Evolutionary conservation across 1,140 invertebrate species (phyloP).

Genomic region (Drosophila sucinea): DNA sequence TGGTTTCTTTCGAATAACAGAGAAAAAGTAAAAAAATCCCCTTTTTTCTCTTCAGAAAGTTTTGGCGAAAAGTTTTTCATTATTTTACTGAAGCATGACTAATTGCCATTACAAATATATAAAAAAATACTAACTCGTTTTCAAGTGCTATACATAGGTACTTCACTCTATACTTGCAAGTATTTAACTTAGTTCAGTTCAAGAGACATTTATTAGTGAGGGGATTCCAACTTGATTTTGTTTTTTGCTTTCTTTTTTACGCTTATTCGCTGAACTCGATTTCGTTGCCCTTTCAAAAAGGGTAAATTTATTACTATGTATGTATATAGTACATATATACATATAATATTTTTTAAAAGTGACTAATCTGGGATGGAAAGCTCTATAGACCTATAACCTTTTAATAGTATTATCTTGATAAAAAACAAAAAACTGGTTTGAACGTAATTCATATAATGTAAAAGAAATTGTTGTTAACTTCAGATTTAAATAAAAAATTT

Average conservation of each 20-base stretch:
- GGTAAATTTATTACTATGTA: too few species aligned
- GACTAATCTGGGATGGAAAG: too few species aligned
- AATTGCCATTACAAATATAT: conserved; percentile 45
- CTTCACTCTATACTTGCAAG: background rate
- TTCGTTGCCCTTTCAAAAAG: background rate
- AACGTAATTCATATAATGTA: too few species aligned
- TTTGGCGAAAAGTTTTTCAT: conserved; percentile 16
- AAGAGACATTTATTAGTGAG: conserved; percentile 15
- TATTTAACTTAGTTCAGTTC: conserved; percentile 15
- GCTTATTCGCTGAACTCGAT: background rate
- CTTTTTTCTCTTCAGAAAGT: conserved; percentile 5
- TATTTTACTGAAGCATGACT: conserved; percentile 44
- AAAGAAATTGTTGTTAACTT: too few species aligned
- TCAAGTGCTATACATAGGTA: background rate
- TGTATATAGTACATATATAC: too few species aligned
- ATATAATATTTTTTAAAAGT: too few species aligned
- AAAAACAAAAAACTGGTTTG: too few species aligned
- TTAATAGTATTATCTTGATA: too few species aligned
- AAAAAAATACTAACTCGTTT: background rate
- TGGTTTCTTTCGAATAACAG: conserved; percentile 17
- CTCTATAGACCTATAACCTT: too few species aligned
- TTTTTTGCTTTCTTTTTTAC: conserved; percentile 42
- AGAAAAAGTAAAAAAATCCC: conserved; percentile 31
- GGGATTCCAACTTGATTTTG: conserved; percentile 17
- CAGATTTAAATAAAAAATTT: too few species aligned